Evolutionary conservation across 2,113 vertebrate species (phyloP).

Genomic region (Malaclemys terrapin): DNA sequence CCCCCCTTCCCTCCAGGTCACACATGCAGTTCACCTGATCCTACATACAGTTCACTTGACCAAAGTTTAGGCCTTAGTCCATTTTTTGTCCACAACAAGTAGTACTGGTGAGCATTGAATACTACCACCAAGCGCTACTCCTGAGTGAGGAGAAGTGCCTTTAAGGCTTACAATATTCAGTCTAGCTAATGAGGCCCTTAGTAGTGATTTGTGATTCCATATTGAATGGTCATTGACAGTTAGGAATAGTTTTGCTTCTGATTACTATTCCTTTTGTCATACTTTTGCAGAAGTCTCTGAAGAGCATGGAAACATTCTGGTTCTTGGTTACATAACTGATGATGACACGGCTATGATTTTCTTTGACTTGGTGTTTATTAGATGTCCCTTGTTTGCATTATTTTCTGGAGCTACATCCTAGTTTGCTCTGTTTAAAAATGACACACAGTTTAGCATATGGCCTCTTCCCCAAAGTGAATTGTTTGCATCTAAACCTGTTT

Average conservation of each 20-base stretch:
- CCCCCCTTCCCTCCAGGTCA: too few species aligned
- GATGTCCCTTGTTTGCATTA: slow-evolving; percentile 30
- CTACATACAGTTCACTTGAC: too few species aligned
- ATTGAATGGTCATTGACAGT: too few species aligned
- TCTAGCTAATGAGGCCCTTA: too few species aligned
- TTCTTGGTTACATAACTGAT: neutral
- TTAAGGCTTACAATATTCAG: neutral
- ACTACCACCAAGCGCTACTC: neutral
- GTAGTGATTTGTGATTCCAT: too few species aligned
- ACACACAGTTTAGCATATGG: slow-evolving; percentile 43
- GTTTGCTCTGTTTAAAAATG: slow-evolving; percentile 48
- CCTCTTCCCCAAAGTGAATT: slow-evolving; percentile 43
- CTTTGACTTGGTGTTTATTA: neutral
- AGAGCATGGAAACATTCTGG: fast-evolving
- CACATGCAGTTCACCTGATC: too few species aligned
- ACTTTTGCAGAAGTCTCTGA: neutral
- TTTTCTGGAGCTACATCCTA: slow-evolving; percentile 25
- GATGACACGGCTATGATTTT: fast-evolving
- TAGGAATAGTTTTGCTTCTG: too few species aligned
- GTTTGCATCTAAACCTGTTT: slow-evolving; percentile 40
- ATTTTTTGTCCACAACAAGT: too few species aligned
- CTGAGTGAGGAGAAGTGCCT: fast-evolving
- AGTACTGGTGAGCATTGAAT: fast-evolving
- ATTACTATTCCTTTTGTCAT: too few species aligned
- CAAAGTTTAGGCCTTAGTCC: too few species aligned